Base-by-base conservation (phyloP, 2,797 vertebrate genomes). In the Apogon hyalosoma region DNA sequence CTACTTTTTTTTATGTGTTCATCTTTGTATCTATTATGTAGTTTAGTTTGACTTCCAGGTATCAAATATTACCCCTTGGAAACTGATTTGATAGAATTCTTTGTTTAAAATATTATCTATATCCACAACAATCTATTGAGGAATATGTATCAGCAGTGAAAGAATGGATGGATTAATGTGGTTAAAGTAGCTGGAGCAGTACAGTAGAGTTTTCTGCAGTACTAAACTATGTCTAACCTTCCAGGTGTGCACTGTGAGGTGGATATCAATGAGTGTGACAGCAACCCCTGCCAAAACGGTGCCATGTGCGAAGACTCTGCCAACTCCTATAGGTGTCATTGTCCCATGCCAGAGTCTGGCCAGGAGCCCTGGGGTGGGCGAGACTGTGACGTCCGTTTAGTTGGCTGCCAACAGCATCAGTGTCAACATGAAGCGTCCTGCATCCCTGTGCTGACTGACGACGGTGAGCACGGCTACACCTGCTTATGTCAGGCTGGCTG, bases 181-280 rank as follows among this genome's bases (percentile, higher is more conserved):
- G 28, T 42, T n/a, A 3, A 24, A 53, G 6, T 42, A 49, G 62
- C 14, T 18, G 11, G n/a, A 42, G n/a, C 12, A 12, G 13, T 14
- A 43, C 13, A 7, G 14, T n/a, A 43, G 2, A 15, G 7, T 15
- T 43, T 43, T 14, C 41, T 10, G 8, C 14, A 40, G 18, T 2
- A 14, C 15, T 69, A 40, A 73, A 41, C 1, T 0, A 0, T 46
- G 49, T 79, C 48, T 69, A 6, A 51, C 12, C 54, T 49, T 80
- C 60, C 88, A 99, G 98, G 98, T 69, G 71, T 92, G 10, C 88
- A 93, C 2, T 99, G 98, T 77, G 94, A 96, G 87, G 92, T 93
- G 9, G 93, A 98, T 66, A 90, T 96, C 46, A 90, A 98, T 0
- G 97, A 99, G 67, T 99, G 98, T 66, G 92, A 95, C 73, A 95